Evolutionary conservation across 1,140 invertebrate genomes (phyloP), one percentile per base, ranked within the genome.

Genomic region (Diuraphis noxia): DNA sequence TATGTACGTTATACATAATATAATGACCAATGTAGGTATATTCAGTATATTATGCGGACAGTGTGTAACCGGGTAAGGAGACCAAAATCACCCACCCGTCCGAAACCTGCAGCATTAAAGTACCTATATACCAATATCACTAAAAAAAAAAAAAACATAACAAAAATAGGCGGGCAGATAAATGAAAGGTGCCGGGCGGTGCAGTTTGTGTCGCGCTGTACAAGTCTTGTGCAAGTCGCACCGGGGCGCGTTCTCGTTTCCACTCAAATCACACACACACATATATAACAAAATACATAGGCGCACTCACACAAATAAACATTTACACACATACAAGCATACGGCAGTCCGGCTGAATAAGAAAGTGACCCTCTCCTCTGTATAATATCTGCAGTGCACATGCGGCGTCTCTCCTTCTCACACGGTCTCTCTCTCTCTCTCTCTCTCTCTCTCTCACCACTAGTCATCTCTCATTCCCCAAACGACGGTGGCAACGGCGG

Each of bases 321-420:
- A 36, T 21, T 34, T 77, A 77, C 34, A 36, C 72, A 77, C 21
- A 36, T 36, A 30, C 79, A 81, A 43, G 52, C 23, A 25, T 40
- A n/a, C n/a, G 41, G 41, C 77, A 36, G 43, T 89, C 88, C 30
- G 88, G 21, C 77, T 43, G 89, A 91, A 81, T 82, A 82, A 91
- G 89, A 91, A 91, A 91, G 89, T 82, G 89, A 91, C 89, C 89
- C 89, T 91, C 89, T 91, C 89, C 77, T 91, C 34, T 30, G n/a
- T 34, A 40, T 40, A 25, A 40, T 82, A 34, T 43, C 21, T 63
- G 52, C 56, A 36, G 40, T 34, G 46, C 40, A 46, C 43, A 49
- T 13, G 34, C 34, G 82, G 30, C 41, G 41, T 46, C 82, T 41
- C 38, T 34, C 79, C 34, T 36, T 40, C 79, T 36, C 79, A 9